Evolutionary conservation across 2,113 vertebrate genomes (phyloP).

Genomic region (Grantiella picta): DNA sequence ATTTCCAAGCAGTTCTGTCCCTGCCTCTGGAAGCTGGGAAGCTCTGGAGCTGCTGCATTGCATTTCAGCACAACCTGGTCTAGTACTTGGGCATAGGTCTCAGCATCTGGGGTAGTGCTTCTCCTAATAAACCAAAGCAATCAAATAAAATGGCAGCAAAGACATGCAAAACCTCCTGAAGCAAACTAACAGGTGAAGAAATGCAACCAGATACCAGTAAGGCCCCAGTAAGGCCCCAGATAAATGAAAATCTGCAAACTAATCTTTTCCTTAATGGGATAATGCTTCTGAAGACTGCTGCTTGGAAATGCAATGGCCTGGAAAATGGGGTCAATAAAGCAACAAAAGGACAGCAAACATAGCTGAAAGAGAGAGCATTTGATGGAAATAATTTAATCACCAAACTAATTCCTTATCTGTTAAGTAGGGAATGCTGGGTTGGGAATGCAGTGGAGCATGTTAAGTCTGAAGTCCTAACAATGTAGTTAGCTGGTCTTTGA

Average conservation of each 20-base stretch:
- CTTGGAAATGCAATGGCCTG: slow-evolving; percentile 43
- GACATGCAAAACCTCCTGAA: background rate
- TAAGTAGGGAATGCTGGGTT: background rate
- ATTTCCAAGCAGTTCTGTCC: background rate
- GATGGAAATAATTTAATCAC: slow-evolving; percentile 44
- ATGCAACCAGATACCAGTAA: background rate
- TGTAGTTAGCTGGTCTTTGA: background rate
- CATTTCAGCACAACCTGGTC: background rate
- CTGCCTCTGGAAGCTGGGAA: background rate
- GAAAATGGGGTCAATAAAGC: slow-evolving; percentile 45
- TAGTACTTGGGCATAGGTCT: background rate
- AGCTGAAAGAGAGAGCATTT: background rate
- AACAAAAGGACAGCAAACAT: slow-evolving; percentile 13
- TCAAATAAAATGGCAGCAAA: background rate
- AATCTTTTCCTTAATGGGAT: slow-evolving; percentile 1
- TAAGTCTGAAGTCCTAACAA: background rate
- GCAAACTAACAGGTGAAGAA: background rate
- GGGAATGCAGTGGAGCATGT: background rate
- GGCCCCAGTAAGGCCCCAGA: background rate
- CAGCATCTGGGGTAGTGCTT: background rate
- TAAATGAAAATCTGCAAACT: background rate
- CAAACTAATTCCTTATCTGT: slow-evolving; percentile 25
- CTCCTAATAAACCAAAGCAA: background rate
- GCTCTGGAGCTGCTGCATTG: background rate
- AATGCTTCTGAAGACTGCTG: background rate